A percentile compares a stretch with the other conserved stretches of the same genome.
phyloP scores from a whole-genome alignment of 2,113 vertebrate species.

The Otocyon megalotis region DNA sequence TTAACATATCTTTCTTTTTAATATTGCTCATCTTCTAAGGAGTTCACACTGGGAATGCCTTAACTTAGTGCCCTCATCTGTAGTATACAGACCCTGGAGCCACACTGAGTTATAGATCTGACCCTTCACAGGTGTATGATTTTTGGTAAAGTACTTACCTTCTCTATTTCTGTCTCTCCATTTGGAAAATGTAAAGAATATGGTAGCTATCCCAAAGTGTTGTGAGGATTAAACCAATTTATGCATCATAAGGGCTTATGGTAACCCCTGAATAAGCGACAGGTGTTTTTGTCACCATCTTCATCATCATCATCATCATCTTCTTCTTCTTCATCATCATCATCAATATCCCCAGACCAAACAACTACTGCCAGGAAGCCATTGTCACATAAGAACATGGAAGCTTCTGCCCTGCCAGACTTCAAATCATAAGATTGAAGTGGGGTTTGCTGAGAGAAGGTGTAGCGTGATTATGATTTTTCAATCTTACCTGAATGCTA shows the following conservation, averaged over 20 bases:
- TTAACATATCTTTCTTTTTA: neutral
- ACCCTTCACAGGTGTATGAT: neutral
- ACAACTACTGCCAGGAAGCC: neutral
- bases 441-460: neutral
- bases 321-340: neutral
- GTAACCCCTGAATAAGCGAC: neutral
- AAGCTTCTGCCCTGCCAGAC: neutral
- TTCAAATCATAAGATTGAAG: neutral
- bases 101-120: neutral
- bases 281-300: neutral
- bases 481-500: neutral
- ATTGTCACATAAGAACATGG: fast-evolving
- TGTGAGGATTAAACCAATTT: neutral
- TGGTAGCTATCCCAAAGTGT: neutral
- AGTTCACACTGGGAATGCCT: neutral
- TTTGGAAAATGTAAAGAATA: neutral
- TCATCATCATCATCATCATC: neutral
- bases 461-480: neutral
- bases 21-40: neutral
- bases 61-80: neutral
- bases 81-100: neutral
- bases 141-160: neutral
- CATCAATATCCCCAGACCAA: neutral
- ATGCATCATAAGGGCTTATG: neutral
- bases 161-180: neutral